Conservation (phyloP, 2,888 invertebrate genomes). For the Cepaea hortensis region DNA sequence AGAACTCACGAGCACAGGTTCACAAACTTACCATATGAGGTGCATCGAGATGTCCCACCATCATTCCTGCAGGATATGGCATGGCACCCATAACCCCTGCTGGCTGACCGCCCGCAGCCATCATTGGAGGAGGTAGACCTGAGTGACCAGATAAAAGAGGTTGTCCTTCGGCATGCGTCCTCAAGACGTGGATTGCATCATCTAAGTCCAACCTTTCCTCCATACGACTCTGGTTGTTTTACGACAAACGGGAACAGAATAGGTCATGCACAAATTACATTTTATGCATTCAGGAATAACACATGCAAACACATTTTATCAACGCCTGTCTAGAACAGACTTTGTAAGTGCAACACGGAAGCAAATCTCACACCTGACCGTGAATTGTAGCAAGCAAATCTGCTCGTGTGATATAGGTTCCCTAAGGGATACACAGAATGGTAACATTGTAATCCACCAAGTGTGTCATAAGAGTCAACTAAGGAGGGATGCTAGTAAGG, state of each 20-base stretch:
- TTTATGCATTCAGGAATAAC: too few relatives aligned
- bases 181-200: slow-evolving; percentile 90
- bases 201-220: slow-evolving; percentile 90
- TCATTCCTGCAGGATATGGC: slow-evolving; percentile 56
- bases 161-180: slow-evolving; percentile 93
- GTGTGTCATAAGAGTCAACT: too few relatives aligned
- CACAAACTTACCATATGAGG: neutral
- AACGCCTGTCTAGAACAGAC: too few relatives aligned
- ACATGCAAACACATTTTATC: too few relatives aligned
- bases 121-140: slow-evolving; percentile 57
- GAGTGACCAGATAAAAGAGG: slow-evolving; percentile 67
- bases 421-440: too few relatives aligned
- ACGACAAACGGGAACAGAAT: neutral
- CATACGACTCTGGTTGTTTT: slow-evolving; percentile 89
- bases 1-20: neutral
- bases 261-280: neutral
- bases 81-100: slow-evolving; percentile 77
- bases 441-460: too few relatives aligned
- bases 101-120: slow-evolving; percentile 75
- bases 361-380: too few relatives aligned
- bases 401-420: too few relatives aligned
- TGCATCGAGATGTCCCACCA: slow-evolving; percentile 55
- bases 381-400: too few relatives aligned
- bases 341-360: too few relatives aligned
- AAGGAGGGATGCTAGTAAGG: too few relatives aligned